Base-by-base conservation (phyloP, 64 coral and sea anemone species). In the Porites australiensis region DNA sequence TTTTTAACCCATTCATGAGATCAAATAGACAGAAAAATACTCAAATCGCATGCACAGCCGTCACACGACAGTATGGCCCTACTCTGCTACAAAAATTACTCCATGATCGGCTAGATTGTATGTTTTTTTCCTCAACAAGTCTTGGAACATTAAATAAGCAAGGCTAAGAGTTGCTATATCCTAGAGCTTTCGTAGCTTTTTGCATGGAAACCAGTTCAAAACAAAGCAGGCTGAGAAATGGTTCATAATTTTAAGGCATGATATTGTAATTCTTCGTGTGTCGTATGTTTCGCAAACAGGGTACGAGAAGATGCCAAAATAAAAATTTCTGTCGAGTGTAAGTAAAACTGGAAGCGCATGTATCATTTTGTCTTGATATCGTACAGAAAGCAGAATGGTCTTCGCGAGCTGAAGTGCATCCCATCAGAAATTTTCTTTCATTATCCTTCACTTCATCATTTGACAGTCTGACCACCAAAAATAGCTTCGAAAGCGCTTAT, bases 201-300 rank as follows among this genome's bases (percentile, higher is more conserved):
- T 64, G 49, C 90, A 92, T 86, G 55, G 79, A 91, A 91, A 91
- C 89, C 66, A 68, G 74, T 74, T 47, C 79, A 46, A 83, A 91
- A 91, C 79, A 91, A 77, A 89, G 50, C 54, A 72, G 69, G 69
- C 70, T 77, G 69, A 44, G 86, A 61, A 88, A 88, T 53, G 73
- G 58, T 88, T 61, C 86, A 61, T 16, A 15, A 48, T 88, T 88
- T 75, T 48, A 54, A 6, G 50, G 44, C 86, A 72, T 48, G 13
- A 64, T 49, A 74, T 18, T 53, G 55, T 13, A 23, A 8, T 66
- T 45, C 44, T 50, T 21, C 27, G 5, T 50, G 66, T 84, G 21
- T 51, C 44, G 69, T 68, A 19, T 4, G 18, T 67, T 49, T 55
- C 50, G 2, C 5, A 44, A 22, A 65, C 37, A 83, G 44, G 48